phyloP scores from a whole-genome alignment of 2,113 vertebrate species.

The Pomatostomus ruficeps region DNA sequence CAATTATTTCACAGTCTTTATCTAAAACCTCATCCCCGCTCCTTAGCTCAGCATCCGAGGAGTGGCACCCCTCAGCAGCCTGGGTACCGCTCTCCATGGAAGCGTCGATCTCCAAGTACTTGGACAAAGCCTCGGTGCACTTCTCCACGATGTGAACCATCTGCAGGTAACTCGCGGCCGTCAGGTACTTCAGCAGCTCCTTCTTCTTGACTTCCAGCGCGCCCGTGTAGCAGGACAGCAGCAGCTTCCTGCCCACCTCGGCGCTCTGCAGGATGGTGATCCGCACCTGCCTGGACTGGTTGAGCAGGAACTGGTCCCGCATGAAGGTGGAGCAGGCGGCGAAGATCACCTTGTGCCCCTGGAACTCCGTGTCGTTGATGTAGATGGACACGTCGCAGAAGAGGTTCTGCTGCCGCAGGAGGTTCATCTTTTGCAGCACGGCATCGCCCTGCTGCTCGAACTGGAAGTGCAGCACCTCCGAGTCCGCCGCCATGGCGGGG shows the following conservation, averaged over 20 bases:
- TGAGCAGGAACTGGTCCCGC: slow-evolving; percentile 82
- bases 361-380: slow-evolving; percentile 81
- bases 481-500: slow-evolving; percentile 75
- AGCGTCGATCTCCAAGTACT: slow-evolving; percentile 74
- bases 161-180: slow-evolving; percentile 80
- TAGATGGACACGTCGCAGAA: slow-evolving; percentile 83
- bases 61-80: slow-evolving; percentile 64
- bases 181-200: slow-evolving; percentile 80
- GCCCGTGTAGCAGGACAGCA: slow-evolving; percentile 80
- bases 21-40: slow-evolving; percentile 52
- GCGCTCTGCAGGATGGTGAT: slow-evolving; percentile 81
- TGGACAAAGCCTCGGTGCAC: slow-evolving; percentile 79
- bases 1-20: slow-evolving; percentile 79
- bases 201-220: slow-evolving; percentile 80
- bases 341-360: slow-evolving; percentile 82
- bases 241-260: slow-evolving; percentile 78
- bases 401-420: slow-evolving; percentile 79
- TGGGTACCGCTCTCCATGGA: slow-evolving; percentile 59
- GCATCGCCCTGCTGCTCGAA: slow-evolving; percentile 80
- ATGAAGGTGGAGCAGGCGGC: slow-evolving; percentile 83
- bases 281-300: slow-evolving; percentile 75
- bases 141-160: slow-evolving; percentile 85
- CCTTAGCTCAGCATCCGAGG: slow-evolving; percentile 60
- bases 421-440: slow-evolving; percentile 82
- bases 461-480: slow-evolving; percentile 79